phyloP scores from a whole-genome alignment of 2,797 vertebrate genomes.

The Chaetodon trifasciatus region DNA sequence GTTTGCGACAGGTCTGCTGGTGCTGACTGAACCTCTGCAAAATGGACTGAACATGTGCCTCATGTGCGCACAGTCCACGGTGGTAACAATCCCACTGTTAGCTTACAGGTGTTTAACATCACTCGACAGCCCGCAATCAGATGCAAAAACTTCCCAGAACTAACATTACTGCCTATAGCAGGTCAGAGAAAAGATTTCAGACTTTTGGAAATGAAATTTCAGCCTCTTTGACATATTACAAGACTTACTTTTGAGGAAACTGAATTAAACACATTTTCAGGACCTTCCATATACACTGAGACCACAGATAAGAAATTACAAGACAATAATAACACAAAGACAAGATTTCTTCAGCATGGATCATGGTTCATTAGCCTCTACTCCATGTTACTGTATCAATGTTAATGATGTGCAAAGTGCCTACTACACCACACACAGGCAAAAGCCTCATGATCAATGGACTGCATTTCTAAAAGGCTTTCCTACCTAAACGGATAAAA shows the following conservation, averaged over 20 bases:
- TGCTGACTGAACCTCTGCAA: too few relatives aligned
- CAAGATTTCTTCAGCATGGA: background rate
- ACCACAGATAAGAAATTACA: background rate
- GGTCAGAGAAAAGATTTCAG: background rate
- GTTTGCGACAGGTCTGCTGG: too few relatives aligned
- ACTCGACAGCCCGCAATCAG: too few relatives aligned
- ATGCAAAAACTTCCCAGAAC: too few relatives aligned
- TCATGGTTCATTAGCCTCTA: background rate
- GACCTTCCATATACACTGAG: background rate
- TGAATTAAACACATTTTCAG: background rate
- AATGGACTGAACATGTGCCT: too few relatives aligned
- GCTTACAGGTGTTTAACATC: background rate
- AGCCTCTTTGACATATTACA: background rate
- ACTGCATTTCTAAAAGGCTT: too few relatives aligned
- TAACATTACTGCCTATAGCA: background rate
- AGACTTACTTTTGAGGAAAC: background rate
- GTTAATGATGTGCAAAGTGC: background rate
- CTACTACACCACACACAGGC: background rate
- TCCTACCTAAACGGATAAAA: background rate
- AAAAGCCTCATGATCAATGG: background rate
- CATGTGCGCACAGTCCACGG: too few relatives aligned
- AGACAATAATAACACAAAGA: background rate
- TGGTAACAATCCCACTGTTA: too few relatives aligned
- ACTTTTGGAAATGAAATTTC: background rate
- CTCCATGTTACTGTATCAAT: background rate